Conservation (phyloP, 1,140 invertebrate genomes). For the Melipona quadrifasciata region DNA sequence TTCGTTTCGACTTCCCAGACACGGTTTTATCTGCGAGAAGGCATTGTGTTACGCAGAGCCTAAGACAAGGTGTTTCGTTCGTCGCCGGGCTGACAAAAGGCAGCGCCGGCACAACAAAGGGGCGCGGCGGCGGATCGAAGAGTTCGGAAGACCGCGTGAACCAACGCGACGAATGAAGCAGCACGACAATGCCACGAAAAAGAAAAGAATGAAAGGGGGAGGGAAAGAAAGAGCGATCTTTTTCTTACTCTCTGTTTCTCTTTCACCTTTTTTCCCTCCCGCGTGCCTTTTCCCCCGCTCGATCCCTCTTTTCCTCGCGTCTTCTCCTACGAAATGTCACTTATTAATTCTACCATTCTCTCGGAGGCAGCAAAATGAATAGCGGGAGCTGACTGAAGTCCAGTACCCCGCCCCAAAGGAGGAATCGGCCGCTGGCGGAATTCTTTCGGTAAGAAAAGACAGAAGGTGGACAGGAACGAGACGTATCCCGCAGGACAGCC, state of each 20-base stretch:
- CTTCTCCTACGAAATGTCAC: conserved; percentile 74
- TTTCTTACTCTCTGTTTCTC: background rate
- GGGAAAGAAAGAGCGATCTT: conserved; percentile 1
- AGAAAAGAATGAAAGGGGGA: background rate
- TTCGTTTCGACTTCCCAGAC: conserved; percentile 30
- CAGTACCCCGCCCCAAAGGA: conserved; percentile 48
- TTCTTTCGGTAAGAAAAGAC: conserved; percentile 70
- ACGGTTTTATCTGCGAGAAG: conserved; percentile 19
- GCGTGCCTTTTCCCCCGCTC: no score
- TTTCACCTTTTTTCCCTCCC: conserved; percentile 2
- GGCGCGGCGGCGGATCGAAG: conserved; percentile 24
- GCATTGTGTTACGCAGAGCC: conserved; percentile 58
- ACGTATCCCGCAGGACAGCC: conserved; percentile 69
- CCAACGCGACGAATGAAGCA: conserved; percentile 1
- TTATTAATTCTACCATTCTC: conserved; percentile 80
- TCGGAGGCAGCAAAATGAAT: conserved; percentile 72
- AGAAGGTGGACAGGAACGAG: conserved; percentile 65
- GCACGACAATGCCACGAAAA: conserved; percentile 2
- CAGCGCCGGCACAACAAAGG: conserved; percentile 54
- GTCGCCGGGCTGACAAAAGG: conserved; percentile 51
- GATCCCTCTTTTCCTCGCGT: conserved; percentile 44
- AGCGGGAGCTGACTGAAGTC: conserved; percentile 62
- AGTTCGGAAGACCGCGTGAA: conserved; percentile 20
- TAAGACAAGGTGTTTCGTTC: conserved; percentile 64
- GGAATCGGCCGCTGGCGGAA: conserved; percentile 64